Evolutionary conservation across 53 echinoderm and acorn worm species (phyloP), one percentile per base, ranked within the genome.

Genomic region (Hippasteria phrygiana): DNA sequence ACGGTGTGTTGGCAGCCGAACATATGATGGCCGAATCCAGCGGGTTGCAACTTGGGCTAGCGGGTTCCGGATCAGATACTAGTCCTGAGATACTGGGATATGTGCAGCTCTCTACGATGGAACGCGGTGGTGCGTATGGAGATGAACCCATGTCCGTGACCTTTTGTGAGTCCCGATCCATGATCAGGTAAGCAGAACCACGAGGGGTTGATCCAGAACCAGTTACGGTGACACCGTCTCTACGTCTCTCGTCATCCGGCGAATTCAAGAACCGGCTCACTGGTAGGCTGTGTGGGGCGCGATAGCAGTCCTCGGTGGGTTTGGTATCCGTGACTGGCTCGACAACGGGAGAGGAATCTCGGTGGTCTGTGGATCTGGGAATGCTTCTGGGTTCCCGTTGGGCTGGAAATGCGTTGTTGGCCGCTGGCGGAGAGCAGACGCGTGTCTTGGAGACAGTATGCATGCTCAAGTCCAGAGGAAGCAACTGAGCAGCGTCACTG

Each of bases 251-350:
- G 46, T 29, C 50, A 48, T 75, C 69, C 1, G 85, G 71, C 0
- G 70, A 47, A 48, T 71, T 69, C 53, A 85, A 37, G 85, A 85
- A 85, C 13, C 85, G 85, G 39, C 69, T 69, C 8, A 85, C 37
- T 18, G 85, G 85, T 36, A 85, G 53, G 75, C 29, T 75, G 29
- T 48, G 47, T 2, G 27, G 47, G 33, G 50, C 51, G 41, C 59
- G 26, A 24, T 13, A 4, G 26, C 6, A 17, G 34, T 22, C 27
- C 13, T 16, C 5, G 16, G 1, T 24, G 63, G 28, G 14, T 20
- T 12, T 20, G 24, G 29, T 48, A 11, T 22, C 35, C 35, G 32
- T 31, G 26, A 18, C 17, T 8, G 26, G 59, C 59, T 26, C 26
- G 3, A 26, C 2, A 1, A 8, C n/a, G 26, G 26, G 26, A 18